Conservation (phyloP, 2,888 invertebrate genomes). For the Cabera pusaria region DNA sequence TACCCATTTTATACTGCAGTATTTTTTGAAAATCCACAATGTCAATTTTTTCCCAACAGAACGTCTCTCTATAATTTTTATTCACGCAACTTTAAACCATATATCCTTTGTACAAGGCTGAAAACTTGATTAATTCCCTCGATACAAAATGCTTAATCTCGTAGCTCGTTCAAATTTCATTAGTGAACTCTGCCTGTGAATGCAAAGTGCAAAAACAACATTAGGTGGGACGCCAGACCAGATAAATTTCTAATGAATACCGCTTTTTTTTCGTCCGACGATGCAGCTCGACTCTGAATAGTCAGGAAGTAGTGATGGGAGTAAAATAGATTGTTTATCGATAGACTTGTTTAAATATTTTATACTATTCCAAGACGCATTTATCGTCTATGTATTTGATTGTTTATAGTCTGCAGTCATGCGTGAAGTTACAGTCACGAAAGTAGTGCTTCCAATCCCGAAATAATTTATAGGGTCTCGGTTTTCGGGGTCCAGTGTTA, state of each 20-base stretch:
- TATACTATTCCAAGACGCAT: no score
- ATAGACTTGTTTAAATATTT: no score
- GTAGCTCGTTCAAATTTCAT: constrained; percentile 62
- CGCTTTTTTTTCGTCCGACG: constrained; percentile 55
- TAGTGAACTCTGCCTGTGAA: constrained; percentile 43
- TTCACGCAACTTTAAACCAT: constrained; percentile 6
- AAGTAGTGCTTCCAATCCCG: no score
- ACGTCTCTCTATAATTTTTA: no score
- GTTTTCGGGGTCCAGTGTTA: no score
- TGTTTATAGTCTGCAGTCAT: no score
- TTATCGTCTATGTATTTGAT: no score
- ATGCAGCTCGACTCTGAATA: constrained; percentile 55
- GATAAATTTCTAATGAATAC: constrained; percentile 73
- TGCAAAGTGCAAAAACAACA: constrained; percentile 58
- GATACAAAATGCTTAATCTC: constrained; percentile 36
- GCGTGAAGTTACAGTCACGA: no score
- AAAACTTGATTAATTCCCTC: constrained; percentile 3
- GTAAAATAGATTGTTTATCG: not conserved
- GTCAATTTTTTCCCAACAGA: no score
- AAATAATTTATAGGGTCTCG: no score
- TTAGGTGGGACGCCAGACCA: constrained; percentile 46
- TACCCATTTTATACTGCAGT: no score
- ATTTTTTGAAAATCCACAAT: no score
- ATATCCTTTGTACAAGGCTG: constrained; percentile 1
- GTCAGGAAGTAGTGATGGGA: constrained; percentile 45